Percentiles rank a stretch among this genome's conserved stretches.
Conservation (phyloP, 1,140 invertebrate species). For the Cydia splendana region DNA sequence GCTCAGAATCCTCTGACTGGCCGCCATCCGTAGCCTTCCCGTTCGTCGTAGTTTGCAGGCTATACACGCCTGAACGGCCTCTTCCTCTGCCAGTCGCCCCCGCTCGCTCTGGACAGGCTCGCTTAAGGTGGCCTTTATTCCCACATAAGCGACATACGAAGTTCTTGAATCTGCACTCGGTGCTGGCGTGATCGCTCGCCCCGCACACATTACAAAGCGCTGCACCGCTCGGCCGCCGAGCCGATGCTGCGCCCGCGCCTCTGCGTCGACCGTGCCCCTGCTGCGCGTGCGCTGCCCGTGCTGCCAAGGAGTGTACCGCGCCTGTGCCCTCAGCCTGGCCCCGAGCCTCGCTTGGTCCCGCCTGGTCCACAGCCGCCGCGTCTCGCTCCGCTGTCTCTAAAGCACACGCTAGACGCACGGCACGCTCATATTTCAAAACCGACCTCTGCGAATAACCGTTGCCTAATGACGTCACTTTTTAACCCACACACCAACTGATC, state of each 20-base stretch:
- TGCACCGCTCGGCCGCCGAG: not conserved
- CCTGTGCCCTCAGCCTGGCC: not conserved
- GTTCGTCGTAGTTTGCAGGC: not conserved
- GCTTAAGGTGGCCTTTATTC: not conserved
- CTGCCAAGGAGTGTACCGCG: not conserved
- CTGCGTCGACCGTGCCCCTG: not conserved
- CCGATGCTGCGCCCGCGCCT: not conserved
- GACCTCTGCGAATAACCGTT: conserved; percentile 29
- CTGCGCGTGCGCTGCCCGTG: not conserved
- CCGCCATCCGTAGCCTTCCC: not conserved
- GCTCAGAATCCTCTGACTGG: not conserved
- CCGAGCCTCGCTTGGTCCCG: not conserved
- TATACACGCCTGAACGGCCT: not conserved
- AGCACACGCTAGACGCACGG: not conserved
- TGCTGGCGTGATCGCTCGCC: conserved; percentile 8
- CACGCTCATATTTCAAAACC: not conserved
- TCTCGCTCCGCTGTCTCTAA: conserved; percentile 18
- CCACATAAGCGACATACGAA: conserved; percentile 9
- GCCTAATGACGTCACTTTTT: conserved; percentile 19
- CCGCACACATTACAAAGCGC: not conserved
- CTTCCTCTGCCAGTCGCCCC: not conserved
- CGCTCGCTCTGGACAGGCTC: not conserved
- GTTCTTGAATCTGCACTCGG: not conserved
- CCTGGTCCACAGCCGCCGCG: conserved; percentile 20
- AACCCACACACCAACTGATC: conserved; percentile 34